A percentile compares a stretch with the other conserved stretches of the same genome.
These are phyloP conservation scores for Pollimyrus isidori DNA, from an alignment of 2,113 vertebrate species.

Conservation along the genomic window DNA sequence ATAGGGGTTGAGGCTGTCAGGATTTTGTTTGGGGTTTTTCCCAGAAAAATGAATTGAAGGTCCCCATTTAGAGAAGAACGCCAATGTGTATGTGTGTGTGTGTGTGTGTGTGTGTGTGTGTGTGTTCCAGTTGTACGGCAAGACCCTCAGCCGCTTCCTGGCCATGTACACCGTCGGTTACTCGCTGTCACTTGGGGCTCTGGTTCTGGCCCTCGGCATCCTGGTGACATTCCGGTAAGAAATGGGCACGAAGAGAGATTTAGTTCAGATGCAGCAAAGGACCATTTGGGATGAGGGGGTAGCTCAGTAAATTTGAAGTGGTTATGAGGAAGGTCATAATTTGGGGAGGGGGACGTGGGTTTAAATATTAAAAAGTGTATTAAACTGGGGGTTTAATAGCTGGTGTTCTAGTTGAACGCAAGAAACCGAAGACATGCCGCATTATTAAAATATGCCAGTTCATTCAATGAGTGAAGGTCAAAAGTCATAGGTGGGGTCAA, in stretches of 20 bases:
- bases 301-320: not conserved
- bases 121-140: conserved; percentile 58
- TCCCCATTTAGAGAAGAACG: not conserved
- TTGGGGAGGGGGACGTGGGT: not conserved
- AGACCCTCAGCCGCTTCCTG: conserved; percentile 63
- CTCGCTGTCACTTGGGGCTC: conserved; percentile 76
- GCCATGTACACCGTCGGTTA: conserved; percentile 94
- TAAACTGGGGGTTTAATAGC: not conserved
- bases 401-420: not conserved
- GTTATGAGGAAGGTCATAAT: not conserved
- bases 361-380: not conserved
- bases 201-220: conserved; percentile 79
- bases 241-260: not conserved
- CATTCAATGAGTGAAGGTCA: not conserved
- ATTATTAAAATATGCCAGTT: not conserved
- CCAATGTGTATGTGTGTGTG: too few species aligned
- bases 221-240: conserved; percentile 84
- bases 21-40: too few species aligned
- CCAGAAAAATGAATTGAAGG: not conserved
- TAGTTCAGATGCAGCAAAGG: not conserved
- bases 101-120: conserved; percentile 23
- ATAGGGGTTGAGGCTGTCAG: not conserved
- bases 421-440: not conserved
- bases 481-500: not conserved
- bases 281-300: not conserved